phyloP scores from a whole-genome alignment of 37 sponge, comb jelly and placozoan species.

The Cliona cf. orientalis region DNA sequence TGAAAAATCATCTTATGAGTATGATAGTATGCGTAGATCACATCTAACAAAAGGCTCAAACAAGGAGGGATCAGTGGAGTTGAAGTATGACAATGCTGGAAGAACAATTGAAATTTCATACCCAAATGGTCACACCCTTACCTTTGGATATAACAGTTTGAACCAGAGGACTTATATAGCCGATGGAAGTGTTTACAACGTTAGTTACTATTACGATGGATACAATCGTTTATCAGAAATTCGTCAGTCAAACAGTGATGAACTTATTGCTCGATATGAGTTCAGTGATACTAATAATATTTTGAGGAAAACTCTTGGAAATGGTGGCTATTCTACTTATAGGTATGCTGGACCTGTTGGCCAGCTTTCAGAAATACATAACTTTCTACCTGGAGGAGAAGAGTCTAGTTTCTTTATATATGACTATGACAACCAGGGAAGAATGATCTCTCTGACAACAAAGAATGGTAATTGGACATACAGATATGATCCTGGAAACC shows the following conservation, averaged over 20 bases:
- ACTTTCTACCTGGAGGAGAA: conserved; percentile 10
- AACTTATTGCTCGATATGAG: not conserved
- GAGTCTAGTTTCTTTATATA: conserved; percentile 9
- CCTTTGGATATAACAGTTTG: conserved; percentile 21
- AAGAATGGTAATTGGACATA: conserved; percentile 4
- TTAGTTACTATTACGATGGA: conserved; percentile 25
- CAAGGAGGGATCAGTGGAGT: not conserved
- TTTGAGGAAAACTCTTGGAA: conserved; percentile 12
- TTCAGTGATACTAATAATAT: not conserved
- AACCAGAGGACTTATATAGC: conserved; percentile 19
- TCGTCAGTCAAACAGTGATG: not conserved
- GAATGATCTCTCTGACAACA: not conserved
- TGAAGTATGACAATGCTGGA: conserved; percentile 20
- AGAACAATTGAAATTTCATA: conserved; percentile 8
- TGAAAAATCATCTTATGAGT: not conserved
- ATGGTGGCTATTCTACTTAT: conserved; percentile 27
- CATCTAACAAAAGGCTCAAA: conserved; percentile 19
- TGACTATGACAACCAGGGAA: conserved; percentile 18
- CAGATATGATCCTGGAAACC: conserved; percentile 21
- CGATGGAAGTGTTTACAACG: conserved; percentile 26
- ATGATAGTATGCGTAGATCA: conserved; percentile 12
- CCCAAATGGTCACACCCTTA: conserved; percentile 33
- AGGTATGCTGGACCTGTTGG: not conserved
- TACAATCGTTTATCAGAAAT: not conserved
- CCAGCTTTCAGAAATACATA: conserved; percentile 10